Evolutionary conservation across 2,797 vertebrate genomes (phyloP).

Genomic region (Protonibea diacanthus): DNA sequence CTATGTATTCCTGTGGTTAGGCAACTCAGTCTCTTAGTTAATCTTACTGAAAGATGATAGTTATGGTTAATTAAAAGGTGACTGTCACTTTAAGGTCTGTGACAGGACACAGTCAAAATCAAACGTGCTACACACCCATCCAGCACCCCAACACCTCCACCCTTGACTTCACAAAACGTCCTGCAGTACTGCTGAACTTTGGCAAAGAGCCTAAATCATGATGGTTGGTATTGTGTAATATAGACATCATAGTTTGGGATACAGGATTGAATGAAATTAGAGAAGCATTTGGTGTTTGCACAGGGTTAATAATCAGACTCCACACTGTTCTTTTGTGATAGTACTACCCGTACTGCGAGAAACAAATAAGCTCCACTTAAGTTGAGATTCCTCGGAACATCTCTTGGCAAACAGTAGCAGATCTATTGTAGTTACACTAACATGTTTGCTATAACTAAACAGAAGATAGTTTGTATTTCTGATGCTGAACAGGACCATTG

Average conservation of each 20-base stretch:
- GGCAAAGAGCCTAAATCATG: neutral
- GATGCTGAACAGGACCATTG: neutral
- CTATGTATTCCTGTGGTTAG: neutral
- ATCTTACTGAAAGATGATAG: neutral
- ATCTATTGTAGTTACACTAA: neutral
- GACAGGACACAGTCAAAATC: neutral
- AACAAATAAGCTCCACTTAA: neutral
- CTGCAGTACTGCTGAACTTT: neutral
- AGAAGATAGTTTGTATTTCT: conserved; percentile 1
- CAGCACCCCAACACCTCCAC: neutral
- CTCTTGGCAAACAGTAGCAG: neutral
- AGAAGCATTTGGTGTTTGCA: neutral
- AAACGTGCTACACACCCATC: neutral
- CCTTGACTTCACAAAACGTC: neutral
- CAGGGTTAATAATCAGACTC: neutral
- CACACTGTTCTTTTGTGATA: neutral
- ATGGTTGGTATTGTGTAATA: neutral
- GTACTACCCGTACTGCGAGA: neutral
- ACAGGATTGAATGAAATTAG: neutral
- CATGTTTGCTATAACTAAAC: conserved; percentile 22
- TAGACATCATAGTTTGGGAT: neutral
- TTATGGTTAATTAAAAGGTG: neutral
- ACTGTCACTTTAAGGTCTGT: neutral
- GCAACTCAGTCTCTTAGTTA: neutral
- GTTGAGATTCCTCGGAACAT: neutral